Evolutionary conservation across 64 coral and sea anemone genomes (phyloP), one percentile per base, ranked within the genome.

Genomic region (Orbicella faveolata): DNA sequence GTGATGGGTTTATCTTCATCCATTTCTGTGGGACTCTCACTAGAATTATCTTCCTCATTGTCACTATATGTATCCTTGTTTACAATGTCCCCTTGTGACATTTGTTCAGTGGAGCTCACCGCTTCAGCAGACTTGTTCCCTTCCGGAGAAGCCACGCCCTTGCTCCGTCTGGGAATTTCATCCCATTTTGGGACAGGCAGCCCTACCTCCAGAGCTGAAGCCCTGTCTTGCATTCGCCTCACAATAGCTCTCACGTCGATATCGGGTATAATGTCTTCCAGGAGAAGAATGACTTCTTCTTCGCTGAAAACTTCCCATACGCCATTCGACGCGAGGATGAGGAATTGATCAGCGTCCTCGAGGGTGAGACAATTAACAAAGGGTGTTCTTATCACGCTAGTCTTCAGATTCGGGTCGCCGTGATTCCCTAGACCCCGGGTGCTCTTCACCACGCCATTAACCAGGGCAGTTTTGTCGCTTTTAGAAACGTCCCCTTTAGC

Each of bases 381-480:
- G 16, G 97, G 97, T 10, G 80, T 65, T 52, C 81, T 90, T 48
- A 99, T 93, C 17, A 99, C 91, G n/a, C 81, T 87, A 25, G 85
- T 89, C 55, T 99, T 99, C 3, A 99, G 63, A 73, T 62, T 64
- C 1, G 97, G 91, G 51, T 99, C 94, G 23, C 97, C 97, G 76
- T 99, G 97, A 87, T 99, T 99, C 33, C 97, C 97, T 0, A 99
- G 81, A 20, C 97, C 97, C 36, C 97, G 80, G 9, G 97, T 99
- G 36, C 91, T 96, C 25, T 79, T 91, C 21, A 92, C 52, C 41
- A 99, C 63, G 25, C 97, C 94, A 78, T 96, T 99, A 35, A 99
- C 93, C 39, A 93, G 88, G 18, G 75, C 81, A 76, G 91, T 93
- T 90, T 91, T 99, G 9, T 93, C 91, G 83, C 90, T 93, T 41